Evolutionary conservation across 2,797 vertebrate genomes (phyloP), one percentile per base, ranked within the genome.

Genomic region (Propithecus perrieri): DNA sequence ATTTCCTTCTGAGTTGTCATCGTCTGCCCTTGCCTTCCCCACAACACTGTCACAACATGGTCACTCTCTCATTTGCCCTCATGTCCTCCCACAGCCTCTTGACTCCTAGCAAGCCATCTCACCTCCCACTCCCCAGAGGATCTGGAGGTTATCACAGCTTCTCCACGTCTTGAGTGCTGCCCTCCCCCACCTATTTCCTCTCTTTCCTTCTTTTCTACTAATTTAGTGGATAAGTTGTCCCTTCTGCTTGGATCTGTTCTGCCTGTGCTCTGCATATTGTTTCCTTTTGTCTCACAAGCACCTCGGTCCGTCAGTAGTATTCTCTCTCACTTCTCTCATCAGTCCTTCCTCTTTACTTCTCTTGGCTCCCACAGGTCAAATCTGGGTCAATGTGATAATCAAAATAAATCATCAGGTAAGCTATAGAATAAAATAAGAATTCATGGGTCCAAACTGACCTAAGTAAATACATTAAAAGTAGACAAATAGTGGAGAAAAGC

Each of bases 351-450:
- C 35, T 28, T 20, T 78, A 1, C 92, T 89, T 91, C 11, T 91
- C 30, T 75, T 93, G n/a, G 20, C 35, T 83, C 11, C 35, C 24
- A 75, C 20, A 61, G 57, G 38, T 18, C 38, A 95, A 85, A 71
- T 76, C 13, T 89, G n/a, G 9, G 28, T 74, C 53, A 85, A 48
- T 72, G 67, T 71, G 55, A 88, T 46, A 55, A 76, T 95, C 57
- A 96, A 93, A 80, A 81, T 81, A 76, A 63, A 46, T 38, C 41
- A 28, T 2, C 14, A 86, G 55, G 14, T 78, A 79, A 33, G 3
- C 5, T 89, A 13, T 50, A 38, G 59, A 61, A 92, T 72, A 83
- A 83, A 85, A 67, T 79, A 88, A 80, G n/a, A 97, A 81, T 24
- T 22, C 26, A 28, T 22, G 6, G 81, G 20, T 85, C 57, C 57